These are phyloP conservation scores for Magallana gigas DNA, from an alignment of 1,140 invertebrate species.

Conservation along the genomic window DNA sequence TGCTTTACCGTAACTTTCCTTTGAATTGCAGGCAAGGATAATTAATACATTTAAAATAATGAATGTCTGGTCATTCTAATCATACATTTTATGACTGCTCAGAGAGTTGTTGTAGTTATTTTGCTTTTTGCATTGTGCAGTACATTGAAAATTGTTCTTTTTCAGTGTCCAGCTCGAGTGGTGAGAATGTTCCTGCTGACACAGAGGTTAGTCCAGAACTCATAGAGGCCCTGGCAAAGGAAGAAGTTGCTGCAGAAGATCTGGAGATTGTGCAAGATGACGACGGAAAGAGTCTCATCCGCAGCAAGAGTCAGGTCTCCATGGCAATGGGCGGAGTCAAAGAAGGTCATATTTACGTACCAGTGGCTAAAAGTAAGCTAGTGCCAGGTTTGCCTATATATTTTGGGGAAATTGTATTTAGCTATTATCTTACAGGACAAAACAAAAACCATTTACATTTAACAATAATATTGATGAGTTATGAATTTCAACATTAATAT, in stretches of 20 bases:
- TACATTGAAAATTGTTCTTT: background rate
- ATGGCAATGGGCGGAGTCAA: slow-evolving; percentile 70
- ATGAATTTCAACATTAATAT: no score
- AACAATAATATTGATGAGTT: no score
- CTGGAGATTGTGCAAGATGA: slow-evolving; percentile 71
- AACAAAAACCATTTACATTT: no score
- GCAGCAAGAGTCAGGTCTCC: slow-evolving; percentile 61
- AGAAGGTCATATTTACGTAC: slow-evolving; percentile 70
- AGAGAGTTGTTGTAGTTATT: no score
- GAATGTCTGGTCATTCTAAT: no score
- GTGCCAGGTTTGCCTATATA: background rate
- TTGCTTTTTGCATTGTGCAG: no score
- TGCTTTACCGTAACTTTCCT: no score
- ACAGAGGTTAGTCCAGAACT: slow-evolving; percentile 73
- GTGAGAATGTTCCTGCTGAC: slow-evolving; percentile 64
- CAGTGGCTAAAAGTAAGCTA: slow-evolving; percentile 62
- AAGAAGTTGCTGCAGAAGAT: slow-evolving; percentile 71
- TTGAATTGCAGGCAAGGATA: no score
- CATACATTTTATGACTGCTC: no score
- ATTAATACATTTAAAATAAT: no score
- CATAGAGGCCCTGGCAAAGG: slow-evolving; percentile 69
- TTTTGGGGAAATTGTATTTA: no score
- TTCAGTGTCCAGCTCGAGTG: slow-evolving; percentile 27
- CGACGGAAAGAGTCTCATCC: slow-evolving; percentile 68
- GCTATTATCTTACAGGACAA: no score